A percentile compares a stretch with the other conserved stretches of the same genome.
Conservation (phyloP, 2,888 invertebrate genomes). For the Molanna angustata region DNA sequence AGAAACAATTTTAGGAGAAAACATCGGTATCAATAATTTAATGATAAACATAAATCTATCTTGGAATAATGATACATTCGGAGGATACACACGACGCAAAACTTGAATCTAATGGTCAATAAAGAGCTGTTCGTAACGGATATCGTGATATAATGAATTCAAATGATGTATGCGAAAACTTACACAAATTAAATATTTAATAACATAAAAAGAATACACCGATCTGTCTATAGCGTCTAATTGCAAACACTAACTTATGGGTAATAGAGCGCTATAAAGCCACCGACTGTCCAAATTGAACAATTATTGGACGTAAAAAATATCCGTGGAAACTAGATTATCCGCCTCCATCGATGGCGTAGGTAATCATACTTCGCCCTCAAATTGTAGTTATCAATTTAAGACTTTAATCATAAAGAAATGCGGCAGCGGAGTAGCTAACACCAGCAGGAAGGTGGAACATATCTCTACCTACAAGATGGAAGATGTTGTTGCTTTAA, state of each 20-base stretch:
- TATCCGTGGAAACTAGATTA: slow-evolving; percentile 17
- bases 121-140: background rate
- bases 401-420: slow-evolving; percentile 23
- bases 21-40: background rate
- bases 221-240: slow-evolving; percentile 4
- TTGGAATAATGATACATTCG: background rate
- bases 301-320: slow-evolving; percentile 20
- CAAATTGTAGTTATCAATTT: slow-evolving; percentile 29
- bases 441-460: too few relatives aligned
- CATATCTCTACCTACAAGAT: too few relatives aligned
- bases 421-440: too few relatives aligned
- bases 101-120: background rate
- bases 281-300: slow-evolving; percentile 27
- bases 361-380: slow-evolving; percentile 20
- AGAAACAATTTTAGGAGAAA: background rate
- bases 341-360: slow-evolving; percentile 18
- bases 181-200: slow-evolving; percentile 9
- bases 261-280: slow-evolving; percentile 21
- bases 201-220: slow-evolving; percentile 4
- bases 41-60: background rate
- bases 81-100: background rate
- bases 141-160: background rate
- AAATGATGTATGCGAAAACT: slow-evolving; percentile 4
- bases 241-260: slow-evolving; percentile 21
- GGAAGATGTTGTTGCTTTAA: too few relatives aligned